Evolutionary conservation across 2,797 vertebrate species (phyloP), one percentile per base, ranked within the genome.

Genomic region (Lophotriccus pileatus): DNA sequence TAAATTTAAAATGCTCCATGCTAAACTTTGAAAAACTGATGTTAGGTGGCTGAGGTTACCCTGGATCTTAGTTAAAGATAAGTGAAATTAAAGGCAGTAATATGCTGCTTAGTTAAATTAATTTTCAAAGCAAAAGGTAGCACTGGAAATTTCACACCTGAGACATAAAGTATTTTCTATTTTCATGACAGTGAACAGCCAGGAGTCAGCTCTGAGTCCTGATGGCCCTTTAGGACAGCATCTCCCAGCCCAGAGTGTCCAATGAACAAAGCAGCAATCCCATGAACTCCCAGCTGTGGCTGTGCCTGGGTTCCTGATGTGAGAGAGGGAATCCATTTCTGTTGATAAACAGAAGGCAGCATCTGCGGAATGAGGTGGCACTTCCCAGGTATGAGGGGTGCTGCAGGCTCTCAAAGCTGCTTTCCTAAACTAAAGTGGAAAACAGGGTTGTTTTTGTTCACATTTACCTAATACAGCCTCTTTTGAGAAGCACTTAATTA

Each of bases 271-370:
- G 46, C 24, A n/a, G 55, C 19, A 2, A 14, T 59, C 11, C 12
- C 47, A 30, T 21, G 52, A 24, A 34, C 60, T 63, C n/a, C n/a
- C 30, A 24, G 52, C 5, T 23, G 7, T 0, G 6, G 34, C 58
- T 17, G n/a, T 1, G 14, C 39, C 27, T 70, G 0, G 0, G 15
- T n/a, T n/a, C n/a, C n/a, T n/a, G n/a, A n/a, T n/a, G n/a, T 5
- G 18, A 12, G 46, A 2, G 10, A 76, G 36, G 55, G 70, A 52
- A 53, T 44, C 6, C 5, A 13, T 62, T 36, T n/a, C 49, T 22
- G 69, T 34, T n/a, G 8, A n/a, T 46, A 10, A 30, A 63, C 56
- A 83, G 46, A 62, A 67, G 36, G 59, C 2, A 2, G 63, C 5
- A 2, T 41, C 32, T 52, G n/a, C 46, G 50, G 64, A 25, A 67